phyloP scores from a whole-genome alignment of 2,797 vertebrate species.

The Momotus momota region DNA sequence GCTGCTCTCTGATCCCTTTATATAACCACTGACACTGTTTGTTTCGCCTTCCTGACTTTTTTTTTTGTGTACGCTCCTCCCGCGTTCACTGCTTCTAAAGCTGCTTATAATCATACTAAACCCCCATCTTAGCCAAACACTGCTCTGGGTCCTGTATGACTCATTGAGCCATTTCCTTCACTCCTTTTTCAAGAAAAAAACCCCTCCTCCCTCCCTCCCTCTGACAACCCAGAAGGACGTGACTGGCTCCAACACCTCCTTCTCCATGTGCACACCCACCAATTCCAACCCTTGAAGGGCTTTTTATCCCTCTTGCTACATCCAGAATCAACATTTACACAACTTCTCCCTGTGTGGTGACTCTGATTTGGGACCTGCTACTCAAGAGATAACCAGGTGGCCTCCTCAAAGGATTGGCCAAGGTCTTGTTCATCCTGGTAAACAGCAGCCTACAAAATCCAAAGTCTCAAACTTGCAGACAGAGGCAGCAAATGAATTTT shows the following conservation, averaged over 20 bases:
- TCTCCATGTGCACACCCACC: not conserved
- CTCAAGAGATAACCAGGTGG: not conserved
- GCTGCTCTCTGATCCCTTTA: not conserved
- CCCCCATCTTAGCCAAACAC: slow-evolving; percentile 16
- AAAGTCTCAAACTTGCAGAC: not conserved
- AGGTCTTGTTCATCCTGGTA: not conserved
- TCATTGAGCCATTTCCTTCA: not conserved
- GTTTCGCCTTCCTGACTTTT: not conserved
- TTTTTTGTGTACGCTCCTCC: not conserved
- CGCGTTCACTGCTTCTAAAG: not conserved
- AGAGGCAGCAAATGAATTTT: not conserved
- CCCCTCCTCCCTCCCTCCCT: not conserved
- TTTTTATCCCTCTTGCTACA: not conserved
- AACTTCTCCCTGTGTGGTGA: not conserved
- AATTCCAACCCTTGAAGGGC: accelerated
- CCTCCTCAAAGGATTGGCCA: not conserved
- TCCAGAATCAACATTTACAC: accelerated
- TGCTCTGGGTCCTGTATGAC: not conserved
- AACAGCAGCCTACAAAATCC: not conserved
- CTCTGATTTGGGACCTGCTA: not conserved
- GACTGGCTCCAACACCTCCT: not conserved
- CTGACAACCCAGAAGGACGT: not conserved
- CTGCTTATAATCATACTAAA: not conserved
- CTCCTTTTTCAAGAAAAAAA: not conserved
- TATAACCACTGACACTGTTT: not conserved